These are phyloP conservation scores for Pantherophis alleghaniensis DNA, from an alignment of 2,797 vertebrate genomes.

Conservation along the genomic window DNA sequence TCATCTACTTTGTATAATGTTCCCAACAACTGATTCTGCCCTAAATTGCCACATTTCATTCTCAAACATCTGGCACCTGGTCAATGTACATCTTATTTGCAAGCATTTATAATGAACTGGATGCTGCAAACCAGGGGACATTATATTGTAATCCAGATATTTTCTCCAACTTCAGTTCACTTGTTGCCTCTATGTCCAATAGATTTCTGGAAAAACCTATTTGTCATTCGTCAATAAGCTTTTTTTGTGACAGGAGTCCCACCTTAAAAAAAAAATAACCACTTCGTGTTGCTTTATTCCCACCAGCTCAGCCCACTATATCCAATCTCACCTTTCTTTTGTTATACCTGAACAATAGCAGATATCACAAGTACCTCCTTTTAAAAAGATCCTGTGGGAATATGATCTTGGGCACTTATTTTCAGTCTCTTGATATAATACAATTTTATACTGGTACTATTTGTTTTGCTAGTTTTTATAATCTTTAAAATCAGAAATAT, in stretches of 20 bases:
- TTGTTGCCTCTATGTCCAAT: not conserved
- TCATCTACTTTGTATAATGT: slow-evolving; percentile 25
- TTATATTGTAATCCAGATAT: not conserved
- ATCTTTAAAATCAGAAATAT: not conserved
- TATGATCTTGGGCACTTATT: not conserved
- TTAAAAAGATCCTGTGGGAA: not conserved
- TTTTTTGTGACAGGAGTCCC: slow-evolving; percentile 16
- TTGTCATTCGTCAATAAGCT: not conserved
- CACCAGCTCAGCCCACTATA: not conserved
- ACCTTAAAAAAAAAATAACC: not conserved
- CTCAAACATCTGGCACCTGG: slow-evolving; percentile 15
- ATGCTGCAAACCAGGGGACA: slow-evolving; percentile 12
- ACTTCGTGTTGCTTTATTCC: slow-evolving; percentile 2
- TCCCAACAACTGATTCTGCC: not conserved
- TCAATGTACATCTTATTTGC: slow-evolving; percentile 14
- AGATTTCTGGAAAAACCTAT: slow-evolving; percentile 14
- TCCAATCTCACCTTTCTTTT: not conserved
- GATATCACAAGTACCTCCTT: not conserved
- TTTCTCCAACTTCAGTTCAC: not conserved
- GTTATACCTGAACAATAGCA: not conserved
- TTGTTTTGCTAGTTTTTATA: not conserved
- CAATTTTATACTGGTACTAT: not conserved
- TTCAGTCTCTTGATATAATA: not conserved
- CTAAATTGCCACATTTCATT: slow-evolving; percentile 19
- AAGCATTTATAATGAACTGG: slow-evolving; percentile 10